A percentile compares a stretch with the other conserved stretches of the same genome.
phyloP scores from a whole-genome alignment of 2,888 invertebrate species.

The Ectemnius lituratus region DNA sequence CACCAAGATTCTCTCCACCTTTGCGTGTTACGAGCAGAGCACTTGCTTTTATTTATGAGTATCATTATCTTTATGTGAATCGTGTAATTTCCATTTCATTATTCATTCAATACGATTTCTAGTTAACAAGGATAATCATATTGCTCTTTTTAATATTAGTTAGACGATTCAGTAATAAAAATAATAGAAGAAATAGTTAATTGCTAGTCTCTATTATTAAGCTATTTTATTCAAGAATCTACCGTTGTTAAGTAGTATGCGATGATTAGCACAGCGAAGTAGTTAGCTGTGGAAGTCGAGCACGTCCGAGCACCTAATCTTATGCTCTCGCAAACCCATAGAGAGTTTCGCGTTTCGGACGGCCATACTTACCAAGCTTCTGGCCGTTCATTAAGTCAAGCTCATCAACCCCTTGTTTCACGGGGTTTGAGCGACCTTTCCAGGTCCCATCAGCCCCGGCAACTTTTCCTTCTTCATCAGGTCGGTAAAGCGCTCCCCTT shows the following conservation, averaged over 20 bases:
- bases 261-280: too few species aligned
- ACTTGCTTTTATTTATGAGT: background rate
- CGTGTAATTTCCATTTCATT: background rate
- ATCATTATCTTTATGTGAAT: background rate
- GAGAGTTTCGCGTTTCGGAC: background rate
- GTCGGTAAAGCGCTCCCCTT: slow-evolving; percentile 17
- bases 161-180: too few species aligned
- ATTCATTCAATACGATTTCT: background rate
- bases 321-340: background rate
- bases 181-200: too few species aligned
- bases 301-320: background rate
- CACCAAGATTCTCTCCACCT: slow-evolving; percentile 11
- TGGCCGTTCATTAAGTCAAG: slow-evolving; percentile 29
- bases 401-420: slow-evolving; percentile 13
- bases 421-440: slow-evolving; percentile 12
- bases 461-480: slow-evolving; percentile 43
- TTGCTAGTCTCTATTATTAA: too few species aligned
- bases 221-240: too few species aligned
- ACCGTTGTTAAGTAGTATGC: too few species aligned
- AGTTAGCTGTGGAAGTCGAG: too few species aligned
- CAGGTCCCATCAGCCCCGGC: slow-evolving; percentile 23
- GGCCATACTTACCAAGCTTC: slow-evolving; percentile 14
- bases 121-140: background rate
- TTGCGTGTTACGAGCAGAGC: background rate
- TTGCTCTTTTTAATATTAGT: too few species aligned